Evolutionary conservation across 1,140 invertebrate species (phyloP).

Genomic region (Nasonia vitripennis): DNA sequence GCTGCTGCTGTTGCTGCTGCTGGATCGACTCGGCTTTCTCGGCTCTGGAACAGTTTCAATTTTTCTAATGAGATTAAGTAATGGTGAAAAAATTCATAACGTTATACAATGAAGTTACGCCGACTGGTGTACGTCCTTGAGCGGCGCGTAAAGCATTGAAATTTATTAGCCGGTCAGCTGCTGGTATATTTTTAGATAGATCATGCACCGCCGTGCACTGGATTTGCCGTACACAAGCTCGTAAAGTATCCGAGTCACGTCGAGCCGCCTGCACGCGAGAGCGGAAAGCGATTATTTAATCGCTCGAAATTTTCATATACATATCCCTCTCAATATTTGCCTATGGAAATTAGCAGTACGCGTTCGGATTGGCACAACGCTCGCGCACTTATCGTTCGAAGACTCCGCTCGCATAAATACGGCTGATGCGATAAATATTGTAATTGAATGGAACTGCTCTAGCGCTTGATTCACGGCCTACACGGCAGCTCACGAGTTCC

Average conservation of each 20-base stretch:
- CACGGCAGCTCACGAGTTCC: too few relatives aligned
- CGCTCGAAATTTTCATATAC: not conserved
- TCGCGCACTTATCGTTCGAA: conserved; percentile 14
- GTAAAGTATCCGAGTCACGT: not conserved
- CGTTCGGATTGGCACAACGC: not conserved
- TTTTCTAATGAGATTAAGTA: too few relatives aligned
- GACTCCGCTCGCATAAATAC: not conserved
- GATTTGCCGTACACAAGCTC: too few relatives aligned
- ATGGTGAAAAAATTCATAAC: not conserved
- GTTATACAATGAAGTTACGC: not conserved
- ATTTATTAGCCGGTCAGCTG: too few relatives aligned
- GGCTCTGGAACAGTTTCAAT: conserved; percentile 52
- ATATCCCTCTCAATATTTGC: not conserved
- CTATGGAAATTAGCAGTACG: not conserved
- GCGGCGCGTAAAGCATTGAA: too few relatives aligned
- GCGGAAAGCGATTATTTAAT: not conserved
- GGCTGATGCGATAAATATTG: not conserved
- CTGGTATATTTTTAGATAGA: too few relatives aligned
- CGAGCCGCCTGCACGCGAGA: not conserved
- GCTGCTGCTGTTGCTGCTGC: conserved; percentile 65
- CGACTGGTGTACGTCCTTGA: not conserved
- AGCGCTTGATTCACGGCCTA: not conserved
- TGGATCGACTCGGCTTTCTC: conserved; percentile 71
- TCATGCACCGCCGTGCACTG: too few relatives aligned
- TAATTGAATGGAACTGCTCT: not conserved